phyloP scores from a whole-genome alignment of 2,113 vertebrate species.

The Sterna hirundo region DNA sequence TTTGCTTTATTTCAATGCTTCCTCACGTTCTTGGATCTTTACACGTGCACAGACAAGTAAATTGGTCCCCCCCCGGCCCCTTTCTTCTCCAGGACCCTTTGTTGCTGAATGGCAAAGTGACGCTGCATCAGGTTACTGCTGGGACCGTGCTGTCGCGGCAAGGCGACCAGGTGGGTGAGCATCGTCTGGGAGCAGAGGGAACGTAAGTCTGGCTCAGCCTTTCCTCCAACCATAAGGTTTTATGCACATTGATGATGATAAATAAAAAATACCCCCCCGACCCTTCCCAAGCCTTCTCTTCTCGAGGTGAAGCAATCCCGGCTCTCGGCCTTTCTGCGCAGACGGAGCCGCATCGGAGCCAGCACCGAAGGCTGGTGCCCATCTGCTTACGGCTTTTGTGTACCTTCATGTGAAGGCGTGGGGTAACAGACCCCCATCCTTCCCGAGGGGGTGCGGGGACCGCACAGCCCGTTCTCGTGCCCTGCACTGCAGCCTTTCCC shows the following conservation, averaged over 20 bases:
- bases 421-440: not conserved
- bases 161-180: constrained; percentile 90
- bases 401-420: not conserved
- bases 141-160: constrained; percentile 86
- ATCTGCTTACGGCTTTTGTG: not conserved
- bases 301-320: not conserved
- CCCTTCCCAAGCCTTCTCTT: not conserved
- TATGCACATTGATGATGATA: too few species aligned
- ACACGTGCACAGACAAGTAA: not conserved
- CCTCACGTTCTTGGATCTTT: not conserved
- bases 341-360: not conserved
- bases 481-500: fast-evolving
- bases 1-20: not conserved
- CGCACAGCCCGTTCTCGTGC: not conserved
- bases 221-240: not conserved
- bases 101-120: constrained; percentile 86
- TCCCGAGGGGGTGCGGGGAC: fast-evolving
- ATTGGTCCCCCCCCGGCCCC: fast-evolving
- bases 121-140: constrained; percentile 86
- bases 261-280: not conserved
- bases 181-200: not conserved
- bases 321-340: not conserved
- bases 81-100: constrained; percentile 76
- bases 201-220: not conserved
- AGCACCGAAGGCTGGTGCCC: not conserved